Conservation (phyloP, 2,797 vertebrate species). For the Okamejei kenojei region DNA sequence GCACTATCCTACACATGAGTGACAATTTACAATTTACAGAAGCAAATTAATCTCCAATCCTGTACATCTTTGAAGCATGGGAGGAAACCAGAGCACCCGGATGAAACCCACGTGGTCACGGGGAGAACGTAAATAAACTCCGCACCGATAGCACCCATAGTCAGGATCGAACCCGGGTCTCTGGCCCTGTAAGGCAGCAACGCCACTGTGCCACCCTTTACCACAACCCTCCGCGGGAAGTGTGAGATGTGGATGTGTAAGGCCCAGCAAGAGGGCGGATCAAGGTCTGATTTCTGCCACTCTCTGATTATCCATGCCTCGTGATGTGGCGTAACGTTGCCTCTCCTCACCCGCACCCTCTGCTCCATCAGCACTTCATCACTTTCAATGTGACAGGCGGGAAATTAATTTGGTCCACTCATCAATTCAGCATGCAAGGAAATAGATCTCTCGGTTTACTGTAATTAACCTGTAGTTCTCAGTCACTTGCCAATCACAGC, state of each 20-base stretch:
- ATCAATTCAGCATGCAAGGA: neutral
- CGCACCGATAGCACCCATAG: too few species aligned
- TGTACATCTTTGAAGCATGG: too few species aligned
- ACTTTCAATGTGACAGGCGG: neutral
- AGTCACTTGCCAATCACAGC: constrained; percentile 16
- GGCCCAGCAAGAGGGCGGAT: neutral
- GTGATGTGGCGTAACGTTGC: too few species aligned
- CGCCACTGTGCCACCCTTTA: neutral
- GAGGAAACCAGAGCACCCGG: too few species aligned
- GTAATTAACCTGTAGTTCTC: neutral
- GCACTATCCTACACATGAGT: too few species aligned
- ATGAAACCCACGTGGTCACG: too few species aligned
- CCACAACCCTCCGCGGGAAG: neutral
- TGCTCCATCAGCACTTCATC: neutral
- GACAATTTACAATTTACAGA: too few species aligned
- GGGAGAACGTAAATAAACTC: too few species aligned
- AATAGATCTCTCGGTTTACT: neutral
- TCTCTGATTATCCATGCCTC: neutral
- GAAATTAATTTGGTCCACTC: neutral
- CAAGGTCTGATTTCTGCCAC: neutral
- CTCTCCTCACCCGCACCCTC: neutral
- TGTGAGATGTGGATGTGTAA: neutral
- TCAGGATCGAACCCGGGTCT: too few species aligned
- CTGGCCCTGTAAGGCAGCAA: too few species aligned
- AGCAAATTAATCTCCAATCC: too few species aligned